Conservation (phyloP, 1,140 invertebrate species). For the Lasioglossum albipes region DNA sequence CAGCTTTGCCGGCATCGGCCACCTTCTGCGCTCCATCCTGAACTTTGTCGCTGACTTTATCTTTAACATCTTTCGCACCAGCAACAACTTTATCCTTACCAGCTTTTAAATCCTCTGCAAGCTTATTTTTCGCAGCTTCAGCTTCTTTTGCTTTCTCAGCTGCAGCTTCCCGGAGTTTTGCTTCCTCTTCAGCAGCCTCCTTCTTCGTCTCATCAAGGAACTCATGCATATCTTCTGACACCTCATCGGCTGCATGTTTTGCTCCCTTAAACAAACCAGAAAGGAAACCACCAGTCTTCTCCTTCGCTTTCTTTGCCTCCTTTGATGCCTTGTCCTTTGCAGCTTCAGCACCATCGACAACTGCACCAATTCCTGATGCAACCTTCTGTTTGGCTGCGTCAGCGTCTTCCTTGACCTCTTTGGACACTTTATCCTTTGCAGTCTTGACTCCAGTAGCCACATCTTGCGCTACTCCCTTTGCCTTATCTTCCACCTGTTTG, state of each 20-base stretch:
- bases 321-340: slow-evolving; percentile 4
- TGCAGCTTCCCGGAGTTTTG: slow-evolving; percentile 39
- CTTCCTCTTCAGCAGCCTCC: slow-evolving; percentile 58
- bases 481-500: slow-evolving; percentile 12
- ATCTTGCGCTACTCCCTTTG: too few relatives aligned
- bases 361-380: slow-evolving; percentile 7
- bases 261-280: slow-evolving; percentile 60
- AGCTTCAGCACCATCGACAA: slow-evolving; percentile 5
- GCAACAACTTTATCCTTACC: not conserved
- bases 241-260: slow-evolving; percentile 69
- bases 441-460: not conserved
- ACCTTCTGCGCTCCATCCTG: slow-evolving; percentile 67
- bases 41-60: slow-evolving; percentile 59
- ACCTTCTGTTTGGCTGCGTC: not conserved
- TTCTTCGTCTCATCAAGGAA: slow-evolving; percentile 65
- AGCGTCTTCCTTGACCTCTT: not conserved
- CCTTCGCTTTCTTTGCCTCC: slow-evolving; percentile 55
- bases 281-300: slow-evolving; percentile 49
- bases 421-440: not conserved
- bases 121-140: slow-evolving; percentile 31
- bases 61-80: slow-evolving; percentile 2
- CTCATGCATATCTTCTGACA: slow-evolving; percentile 70
- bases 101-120: not conserved
- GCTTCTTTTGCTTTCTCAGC: slow-evolving; percentile 32
- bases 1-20: not conserved